These are phyloP conservation scores for Sigmodon hispidus DNA, from an alignment of 2,113 vertebrate species.

Conservation along the genomic window DNA sequence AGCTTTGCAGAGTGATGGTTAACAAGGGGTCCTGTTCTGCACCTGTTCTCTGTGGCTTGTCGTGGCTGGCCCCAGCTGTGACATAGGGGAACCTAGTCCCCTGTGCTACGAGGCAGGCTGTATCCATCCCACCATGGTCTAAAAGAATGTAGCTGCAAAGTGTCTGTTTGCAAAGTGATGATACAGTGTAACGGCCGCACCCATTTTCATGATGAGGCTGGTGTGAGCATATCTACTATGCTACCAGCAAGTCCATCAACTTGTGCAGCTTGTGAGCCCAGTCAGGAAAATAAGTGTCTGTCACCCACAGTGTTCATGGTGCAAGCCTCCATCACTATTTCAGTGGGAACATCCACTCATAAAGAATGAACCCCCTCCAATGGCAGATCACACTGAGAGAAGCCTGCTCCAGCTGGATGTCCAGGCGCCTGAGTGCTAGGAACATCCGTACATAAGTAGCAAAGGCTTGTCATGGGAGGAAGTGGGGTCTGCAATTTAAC, in stretches of 20 bases:
- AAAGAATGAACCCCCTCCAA: background rate
- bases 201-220: too few species aligned
- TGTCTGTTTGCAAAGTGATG: background rate
- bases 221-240: background rate
- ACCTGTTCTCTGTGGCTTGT: background rate
- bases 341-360: background rate
- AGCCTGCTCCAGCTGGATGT: background rate
- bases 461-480: background rate
- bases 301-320: background rate
- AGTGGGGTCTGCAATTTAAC: background rate
- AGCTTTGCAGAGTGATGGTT: too few species aligned
- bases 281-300: background rate
- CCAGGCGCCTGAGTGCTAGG: background rate
- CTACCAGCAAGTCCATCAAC: background rate
- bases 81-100: background rate
- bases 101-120: background rate
- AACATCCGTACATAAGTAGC: too few species aligned
- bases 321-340: background rate
- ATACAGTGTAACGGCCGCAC: background rate
- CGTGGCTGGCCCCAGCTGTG: background rate
- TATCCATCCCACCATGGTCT: background rate
- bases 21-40: accelerated
- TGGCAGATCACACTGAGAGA: background rate
- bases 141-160: background rate
- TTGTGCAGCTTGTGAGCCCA: background rate